Evolutionary conservation across 2,888 invertebrate species (phyloP), one percentile per base, ranked within the genome.

Genomic region (Leucophora obtusa): DNA sequence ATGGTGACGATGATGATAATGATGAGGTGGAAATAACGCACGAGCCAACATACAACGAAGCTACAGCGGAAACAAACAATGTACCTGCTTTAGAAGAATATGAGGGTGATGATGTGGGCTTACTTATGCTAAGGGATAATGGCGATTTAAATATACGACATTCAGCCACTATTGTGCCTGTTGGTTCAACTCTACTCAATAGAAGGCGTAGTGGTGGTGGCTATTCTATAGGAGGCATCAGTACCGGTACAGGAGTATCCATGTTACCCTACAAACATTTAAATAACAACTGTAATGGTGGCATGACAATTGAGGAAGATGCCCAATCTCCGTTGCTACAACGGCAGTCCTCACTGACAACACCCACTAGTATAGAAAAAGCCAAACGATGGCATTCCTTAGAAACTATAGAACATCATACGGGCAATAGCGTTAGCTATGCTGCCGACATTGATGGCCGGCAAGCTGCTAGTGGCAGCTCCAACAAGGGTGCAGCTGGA

Each of bases 331-430:
- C 90, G 5, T 82, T 90, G 73, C 81, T 90, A 69, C 89, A 89
- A 74, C 88, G 90, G 0, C 90, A 90, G 83, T 86, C 89, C 15
- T 90, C 90, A n/a, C 85, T 90, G 2, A 89, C 90, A 15, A 85
- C 86, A 60, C 88, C 90, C 21, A 86, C 89, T 74, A 90, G 89
- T 75, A 88, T 90, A 60, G 87, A 88, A 62, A 90, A 92, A 87
- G 91, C 91, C 84, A 95, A 95, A 90, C 93, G 95, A 86, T 96
- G 96, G 94, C 94, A 93, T 85, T 96, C 96, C 59, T 91, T 96
- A 66, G 96, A 96, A 90, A 93, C 94, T 83, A 92, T 96, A 74
- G 89, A 89, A 66, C 82, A 80, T 8, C 78, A 84, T 69, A 18
- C 83, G 3, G 84, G 85, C 7, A 86, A 86, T 33, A 89, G 86